Conservation (phyloP, 2,113 vertebrate species). For the Apteryx owenii region DNA sequence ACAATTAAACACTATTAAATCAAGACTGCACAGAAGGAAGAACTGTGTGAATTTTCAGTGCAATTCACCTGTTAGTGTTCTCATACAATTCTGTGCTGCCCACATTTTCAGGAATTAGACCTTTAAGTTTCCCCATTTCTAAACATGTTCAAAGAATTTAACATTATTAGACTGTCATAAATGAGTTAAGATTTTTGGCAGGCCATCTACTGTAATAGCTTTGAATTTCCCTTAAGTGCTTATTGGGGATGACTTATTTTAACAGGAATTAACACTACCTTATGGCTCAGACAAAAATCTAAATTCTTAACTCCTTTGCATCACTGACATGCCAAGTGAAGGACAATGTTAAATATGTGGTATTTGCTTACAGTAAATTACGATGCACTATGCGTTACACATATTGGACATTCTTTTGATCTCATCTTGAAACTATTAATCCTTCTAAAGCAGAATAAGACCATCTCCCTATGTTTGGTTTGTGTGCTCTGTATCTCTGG, state of each 20-base stretch:
- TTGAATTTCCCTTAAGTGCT: slow-evolving; percentile 61
- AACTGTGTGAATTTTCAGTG: not conserved
- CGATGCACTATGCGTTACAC: not conserved
- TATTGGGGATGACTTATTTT: slow-evolving; percentile 49
- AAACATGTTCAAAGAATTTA: slow-evolving; percentile 55
- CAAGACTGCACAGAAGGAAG: slow-evolving; percentile 9
- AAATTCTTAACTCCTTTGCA: slow-evolving; percentile 19
- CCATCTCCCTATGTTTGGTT: not conserved
- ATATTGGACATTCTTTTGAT: not conserved
- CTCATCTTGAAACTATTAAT: not conserved
- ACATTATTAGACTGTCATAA: slow-evolving; percentile 67
- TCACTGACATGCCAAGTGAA: not conserved
- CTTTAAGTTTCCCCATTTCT: slow-evolving; percentile 42
- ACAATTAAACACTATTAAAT: not conserved
- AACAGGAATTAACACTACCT: slow-evolving; percentile 49
- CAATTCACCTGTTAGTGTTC: not conserved
- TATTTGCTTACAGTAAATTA: not conserved
- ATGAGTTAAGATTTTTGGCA: slow-evolving; percentile 66
- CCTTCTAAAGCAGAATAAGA: not conserved
- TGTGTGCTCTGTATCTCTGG: not conserved
- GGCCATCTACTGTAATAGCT: slow-evolving; percentile 55
- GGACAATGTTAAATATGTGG: not conserved
- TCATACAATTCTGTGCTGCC: slow-evolving; percentile 18
- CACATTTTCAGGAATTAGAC: slow-evolving; percentile 55
- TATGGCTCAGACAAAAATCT: slow-evolving; percentile 15